Conservation (phyloP, 2,888 invertebrate species). For the Agonopterix heracliana region DNA sequence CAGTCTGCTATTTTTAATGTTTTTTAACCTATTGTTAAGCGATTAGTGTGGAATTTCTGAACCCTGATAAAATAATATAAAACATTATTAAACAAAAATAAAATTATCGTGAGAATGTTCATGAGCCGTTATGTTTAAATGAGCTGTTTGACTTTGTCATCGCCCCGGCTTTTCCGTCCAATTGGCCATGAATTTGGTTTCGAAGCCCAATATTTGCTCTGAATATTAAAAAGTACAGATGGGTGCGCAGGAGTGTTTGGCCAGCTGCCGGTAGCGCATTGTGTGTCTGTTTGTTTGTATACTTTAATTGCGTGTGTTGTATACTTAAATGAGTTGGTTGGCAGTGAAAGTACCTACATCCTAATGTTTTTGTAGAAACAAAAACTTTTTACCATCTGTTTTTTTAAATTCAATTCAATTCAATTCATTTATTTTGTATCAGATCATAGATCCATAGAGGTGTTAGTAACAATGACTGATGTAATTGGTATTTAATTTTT, state of each 20-base stretch:
- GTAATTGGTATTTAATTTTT: too few relatives aligned
- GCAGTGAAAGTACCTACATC: neutral
- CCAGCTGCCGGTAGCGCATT: slow-evolving; percentile 38
- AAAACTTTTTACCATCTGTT: neutral
- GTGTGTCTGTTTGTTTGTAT: slow-evolving; percentile 27
- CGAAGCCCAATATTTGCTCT: slow-evolving; percentile 42
- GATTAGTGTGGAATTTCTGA: too few relatives aligned
- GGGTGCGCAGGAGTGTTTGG: slow-evolving; percentile 37
- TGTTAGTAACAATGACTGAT: too few relatives aligned
- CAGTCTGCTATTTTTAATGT: too few relatives aligned
- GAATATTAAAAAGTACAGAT: slow-evolving; percentile 43
- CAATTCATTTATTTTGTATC: too few relatives aligned
- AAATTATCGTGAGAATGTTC: slow-evolving; percentile 28
- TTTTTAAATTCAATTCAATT: too few relatives aligned
- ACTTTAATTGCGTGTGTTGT: slow-evolving; percentile 16
- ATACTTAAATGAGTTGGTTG: neutral
- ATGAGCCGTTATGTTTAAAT: slow-evolving; percentile 1
- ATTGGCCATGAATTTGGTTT: slow-evolving; percentile 48
- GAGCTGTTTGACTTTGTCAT: slow-evolving; percentile 14
- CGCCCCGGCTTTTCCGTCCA: slow-evolving; percentile 39
- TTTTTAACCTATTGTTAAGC: too few relatives aligned
- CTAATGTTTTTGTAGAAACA: neutral
- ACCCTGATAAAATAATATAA: too few relatives aligned
- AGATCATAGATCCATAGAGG: too few relatives aligned
- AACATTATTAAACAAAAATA: too few relatives aligned